Percentiles rank a stretch among this genome's conserved stretches.
phyloP scores from a whole-genome alignment of 2,888 invertebrate species.

The Drosophila anomelani region DNA sequence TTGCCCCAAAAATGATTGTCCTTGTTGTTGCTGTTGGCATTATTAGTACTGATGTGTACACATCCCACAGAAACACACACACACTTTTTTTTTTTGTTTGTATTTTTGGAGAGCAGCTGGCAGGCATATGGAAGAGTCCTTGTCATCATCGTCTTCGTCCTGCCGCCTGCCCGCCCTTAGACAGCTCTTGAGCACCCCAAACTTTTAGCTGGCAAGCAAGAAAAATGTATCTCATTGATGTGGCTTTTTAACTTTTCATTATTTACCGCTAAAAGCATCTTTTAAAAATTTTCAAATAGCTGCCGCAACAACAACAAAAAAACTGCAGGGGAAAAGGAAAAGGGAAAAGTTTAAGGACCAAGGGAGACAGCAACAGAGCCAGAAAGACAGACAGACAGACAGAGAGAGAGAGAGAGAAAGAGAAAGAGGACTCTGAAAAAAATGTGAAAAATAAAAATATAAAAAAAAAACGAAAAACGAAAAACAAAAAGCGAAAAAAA shows the following conservation, averaged over 20 bases:
- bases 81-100: not conserved
- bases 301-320: slow-evolving; percentile 54
- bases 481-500: slow-evolving; percentile 35
- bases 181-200: slow-evolving; percentile 1
- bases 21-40: slow-evolving; percentile 31
- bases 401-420: slow-evolving; percentile 6
- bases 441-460: slow-evolving; percentile 10
- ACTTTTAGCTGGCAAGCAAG: slow-evolving; percentile 30
- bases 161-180: slow-evolving; percentile 2
- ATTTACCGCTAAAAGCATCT: slow-evolving; percentile 85
- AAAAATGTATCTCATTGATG: slow-evolving; percentile 83
- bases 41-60: slow-evolving; percentile 9
- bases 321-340: slow-evolving; percentile 14
- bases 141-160: not conserved
- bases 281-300: slow-evolving; percentile 83
- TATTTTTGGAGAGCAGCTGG: not conserved
- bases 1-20: slow-evolving; percentile 25
- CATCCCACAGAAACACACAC: slow-evolving; percentile 1
- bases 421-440: slow-evolving; percentile 5
- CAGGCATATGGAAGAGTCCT: slow-evolving; percentile 22
- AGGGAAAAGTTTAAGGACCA: slow-evolving; percentile 29
- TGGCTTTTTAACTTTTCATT: slow-evolving; percentile 85
- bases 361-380: slow-evolving; percentile 16
- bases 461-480: slow-evolving; percentile 15
- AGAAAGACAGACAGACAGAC: slow-evolving; percentile 9